A percentile compares a stretch with the other conserved stretches of the same genome.
These are phyloP conservation scores for Rhysida immarginata DNA, from an alignment of 1,140 invertebrate species.

Conservation along the genomic window DNA sequence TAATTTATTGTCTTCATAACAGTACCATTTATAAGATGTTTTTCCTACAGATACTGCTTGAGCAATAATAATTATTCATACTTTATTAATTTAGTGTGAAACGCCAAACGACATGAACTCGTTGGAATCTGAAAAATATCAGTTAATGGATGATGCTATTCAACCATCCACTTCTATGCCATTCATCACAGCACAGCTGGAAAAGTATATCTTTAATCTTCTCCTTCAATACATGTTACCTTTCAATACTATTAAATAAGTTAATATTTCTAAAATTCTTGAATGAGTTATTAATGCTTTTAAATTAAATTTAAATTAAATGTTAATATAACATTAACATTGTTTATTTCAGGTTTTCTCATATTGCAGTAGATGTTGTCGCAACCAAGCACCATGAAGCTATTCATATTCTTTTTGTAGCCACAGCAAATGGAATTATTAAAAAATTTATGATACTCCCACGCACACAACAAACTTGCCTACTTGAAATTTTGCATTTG, in stretches of 20 bases:
- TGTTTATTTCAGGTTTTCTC: constrained; percentile 26
- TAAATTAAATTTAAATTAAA: too few relatives aligned
- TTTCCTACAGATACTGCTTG: too few relatives aligned
- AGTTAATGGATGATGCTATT: constrained; percentile 74
- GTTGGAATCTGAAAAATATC: constrained; percentile 58
- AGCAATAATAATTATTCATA: too few relatives aligned
- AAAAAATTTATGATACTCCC: constrained; percentile 66
- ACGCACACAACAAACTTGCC: constrained; percentile 49
- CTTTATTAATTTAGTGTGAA: constrained; percentile 13
- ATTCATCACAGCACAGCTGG: constrained; percentile 47
- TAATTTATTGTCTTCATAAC: too few relatives aligned
- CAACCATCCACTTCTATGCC: constrained; percentile 52
- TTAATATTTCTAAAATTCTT: too few relatives aligned
- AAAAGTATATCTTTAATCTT: constrained; percentile 35
- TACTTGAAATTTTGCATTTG: constrained; percentile 69
- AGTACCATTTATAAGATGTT: too few relatives aligned
- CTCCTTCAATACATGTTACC: too few relatives aligned
- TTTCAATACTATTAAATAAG: too few relatives aligned
- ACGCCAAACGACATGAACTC: constrained; percentile 13
- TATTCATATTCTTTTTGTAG: constrained; percentile 55
- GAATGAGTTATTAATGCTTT: too few relatives aligned
- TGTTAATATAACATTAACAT: too few relatives aligned
- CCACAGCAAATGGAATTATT: constrained; percentile 53
- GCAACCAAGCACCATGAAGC: constrained; percentile 20
- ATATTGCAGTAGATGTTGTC: constrained; percentile 32